Evolutionary conservation across 2,888 invertebrate species (phyloP).

Genomic region (Amphipoea lucens): DNA sequence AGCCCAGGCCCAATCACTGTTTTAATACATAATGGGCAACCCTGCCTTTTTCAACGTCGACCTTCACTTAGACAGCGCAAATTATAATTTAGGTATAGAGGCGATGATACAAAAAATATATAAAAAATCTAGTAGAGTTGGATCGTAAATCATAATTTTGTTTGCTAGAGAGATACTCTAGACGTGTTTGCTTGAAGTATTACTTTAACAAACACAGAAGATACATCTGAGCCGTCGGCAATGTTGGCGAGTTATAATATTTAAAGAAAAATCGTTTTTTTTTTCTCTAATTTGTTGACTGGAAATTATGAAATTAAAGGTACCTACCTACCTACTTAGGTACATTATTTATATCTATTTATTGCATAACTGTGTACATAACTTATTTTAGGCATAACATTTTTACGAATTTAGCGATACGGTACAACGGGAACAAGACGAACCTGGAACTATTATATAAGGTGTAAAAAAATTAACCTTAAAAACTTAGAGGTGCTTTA

Average conservation of each 20-base stretch:
- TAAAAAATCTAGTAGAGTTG: constrained; percentile 25
- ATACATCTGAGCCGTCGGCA: constrained; percentile 32
- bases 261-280: neutral
- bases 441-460: too few species aligned
- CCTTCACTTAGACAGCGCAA: constrained; percentile 15
- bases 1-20: constrained; percentile 11
- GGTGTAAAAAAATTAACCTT: too few species aligned
- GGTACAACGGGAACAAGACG: too few species aligned
- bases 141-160: constrained; percentile 55
- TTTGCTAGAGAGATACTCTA: constrained; percentile 51
- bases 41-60: constrained; percentile 33
- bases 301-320: neutral
- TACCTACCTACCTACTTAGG: too few species aligned
- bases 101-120: constrained; percentile 40
- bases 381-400: too few species aligned
- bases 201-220: constrained; percentile 42
- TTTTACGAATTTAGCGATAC: too few species aligned
- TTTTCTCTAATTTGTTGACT: neutral
- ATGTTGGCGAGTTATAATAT: neutral
- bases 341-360: neutral
- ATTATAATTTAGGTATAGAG: constrained; percentile 50
- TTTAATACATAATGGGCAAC: constrained; percentile 6
- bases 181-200: constrained; percentile 50
- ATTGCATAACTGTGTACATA: neutral
- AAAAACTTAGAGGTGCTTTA: too few species aligned